Evolutionary conservation across 2,113 vertebrate species (phyloP).

Genomic region (Tonatia bakeri): DNA sequence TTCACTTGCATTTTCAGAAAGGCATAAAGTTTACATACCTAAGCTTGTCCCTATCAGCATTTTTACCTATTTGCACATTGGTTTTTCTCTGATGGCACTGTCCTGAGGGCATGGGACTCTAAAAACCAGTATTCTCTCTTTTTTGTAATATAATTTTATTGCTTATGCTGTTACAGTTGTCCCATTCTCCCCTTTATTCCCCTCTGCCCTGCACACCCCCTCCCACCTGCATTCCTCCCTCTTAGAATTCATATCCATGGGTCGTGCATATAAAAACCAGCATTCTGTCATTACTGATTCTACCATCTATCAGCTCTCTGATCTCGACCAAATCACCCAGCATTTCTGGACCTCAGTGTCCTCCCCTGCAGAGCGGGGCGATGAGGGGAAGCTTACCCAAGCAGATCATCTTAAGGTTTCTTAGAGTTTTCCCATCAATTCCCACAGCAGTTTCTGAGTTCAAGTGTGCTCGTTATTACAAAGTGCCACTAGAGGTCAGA

Average conservation of each 20-base stretch:
- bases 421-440: neutral
- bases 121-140: neutral
- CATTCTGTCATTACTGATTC: neutral
- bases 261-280: neutral
- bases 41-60: neutral
- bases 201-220: too few relatives aligned
- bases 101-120: neutral
- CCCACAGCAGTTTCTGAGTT: neutral
- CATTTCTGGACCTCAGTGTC: neutral
- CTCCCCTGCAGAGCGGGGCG: neutral
- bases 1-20: neutral
- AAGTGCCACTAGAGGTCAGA: constrained; percentile 73
- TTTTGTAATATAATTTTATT: too few relatives aligned
- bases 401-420: neutral
- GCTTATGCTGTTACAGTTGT: too few relatives aligned
- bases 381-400: neutral
- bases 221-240: too few relatives aligned
- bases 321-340: neutral
- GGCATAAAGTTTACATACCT: neutral
- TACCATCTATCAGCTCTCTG: neutral
- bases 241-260: too few relatives aligned
- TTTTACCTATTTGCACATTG: neutral
- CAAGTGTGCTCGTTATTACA: neutral
- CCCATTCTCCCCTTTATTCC: too few relatives aligned
- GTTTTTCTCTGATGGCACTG: neutral